Percentiles rank a stretch among this genome's conserved stretches.
Evolutionary conservation across 2,797 vertebrate species (phyloP).

Genomic region (Neomorphus geoffroyi): DNA sequence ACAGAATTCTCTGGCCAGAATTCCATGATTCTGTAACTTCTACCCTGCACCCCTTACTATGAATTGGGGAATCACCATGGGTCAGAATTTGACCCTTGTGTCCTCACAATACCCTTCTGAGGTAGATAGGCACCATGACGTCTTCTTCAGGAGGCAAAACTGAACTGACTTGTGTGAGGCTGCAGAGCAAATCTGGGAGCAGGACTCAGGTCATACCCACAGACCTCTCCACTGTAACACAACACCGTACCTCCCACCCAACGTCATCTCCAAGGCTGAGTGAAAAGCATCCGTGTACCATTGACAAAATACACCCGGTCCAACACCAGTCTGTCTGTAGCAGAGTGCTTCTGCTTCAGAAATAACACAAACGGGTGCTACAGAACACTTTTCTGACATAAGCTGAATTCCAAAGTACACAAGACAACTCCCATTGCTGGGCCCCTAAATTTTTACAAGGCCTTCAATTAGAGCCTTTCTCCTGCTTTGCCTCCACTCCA

Average conservation of each 20-base stretch:
- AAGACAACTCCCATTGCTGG: neutral
- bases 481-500: neutral
- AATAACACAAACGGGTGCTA: neutral
- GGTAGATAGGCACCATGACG: neutral
- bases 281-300: neutral
- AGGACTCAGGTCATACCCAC: neutral
- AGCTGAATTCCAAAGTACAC: neutral
- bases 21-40: neutral
- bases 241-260: neutral
- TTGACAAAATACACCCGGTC: neutral
- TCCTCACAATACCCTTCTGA: conserved; percentile 12
- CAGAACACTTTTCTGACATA: neutral
- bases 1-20: neutral
- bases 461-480: neutral
- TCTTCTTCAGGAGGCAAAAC: neutral
- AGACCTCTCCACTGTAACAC: neutral
- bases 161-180: neutral
- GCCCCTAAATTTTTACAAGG: neutral
- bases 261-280: neutral
- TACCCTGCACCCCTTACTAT: neutral
- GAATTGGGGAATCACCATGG: neutral
- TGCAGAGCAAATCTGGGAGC: neutral
- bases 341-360: neutral
- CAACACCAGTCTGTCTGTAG: neutral
- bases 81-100: neutral